Evolutionary conservation across 2,113 vertebrate species (phyloP), one percentile per base, ranked within the genome.

Genomic region (Channa argus): DNA sequence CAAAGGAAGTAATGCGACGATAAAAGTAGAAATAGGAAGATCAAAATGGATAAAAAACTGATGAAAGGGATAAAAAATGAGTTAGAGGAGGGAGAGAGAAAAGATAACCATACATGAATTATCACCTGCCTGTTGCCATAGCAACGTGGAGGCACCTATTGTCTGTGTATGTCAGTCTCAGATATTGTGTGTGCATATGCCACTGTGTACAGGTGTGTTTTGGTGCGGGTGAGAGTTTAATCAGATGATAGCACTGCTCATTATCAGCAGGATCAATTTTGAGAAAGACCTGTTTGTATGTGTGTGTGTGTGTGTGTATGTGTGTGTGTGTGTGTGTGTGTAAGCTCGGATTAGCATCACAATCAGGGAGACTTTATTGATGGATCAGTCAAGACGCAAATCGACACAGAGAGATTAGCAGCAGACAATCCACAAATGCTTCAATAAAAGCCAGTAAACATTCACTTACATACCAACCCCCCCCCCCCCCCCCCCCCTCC

Each of bases 311-410:
- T 63, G 66, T 7, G 37, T 60, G 63, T 68, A 49, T 61, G 53
- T 62, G 63, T 69, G 54, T 66, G 38, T 54, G 51, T 54, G 62
- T 59, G 45, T 59, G 46, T 55, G 37, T 61, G 8, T 58, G 33
- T 50, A 24, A 24, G 24, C 24, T 24, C 24, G 60, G 72, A 74
- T 82, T 74, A 54, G 41, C 44, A 13, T 38, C 54, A 37, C 46
- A 73, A 79, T 85, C 74, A 74, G 51, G 46, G 14, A 67, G 63
- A 61, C 71, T 67, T 85, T 67, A 81, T 83, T 8, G 36, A 82
- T 79, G 54, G 61, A 80, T 83, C 79, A 63, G 52, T 58, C 3
- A 8, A 53, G 55, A 50, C 65, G 67, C 68, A 62, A 78, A 82
- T 79, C 77, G 69, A 41, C 53, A 62, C 59, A 51, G 38, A 68